Percentiles rank a stretch among this genome's conserved stretches.
Conservation (phyloP, 2,113 vertebrate genomes). For the Lepus timidus region DNA sequence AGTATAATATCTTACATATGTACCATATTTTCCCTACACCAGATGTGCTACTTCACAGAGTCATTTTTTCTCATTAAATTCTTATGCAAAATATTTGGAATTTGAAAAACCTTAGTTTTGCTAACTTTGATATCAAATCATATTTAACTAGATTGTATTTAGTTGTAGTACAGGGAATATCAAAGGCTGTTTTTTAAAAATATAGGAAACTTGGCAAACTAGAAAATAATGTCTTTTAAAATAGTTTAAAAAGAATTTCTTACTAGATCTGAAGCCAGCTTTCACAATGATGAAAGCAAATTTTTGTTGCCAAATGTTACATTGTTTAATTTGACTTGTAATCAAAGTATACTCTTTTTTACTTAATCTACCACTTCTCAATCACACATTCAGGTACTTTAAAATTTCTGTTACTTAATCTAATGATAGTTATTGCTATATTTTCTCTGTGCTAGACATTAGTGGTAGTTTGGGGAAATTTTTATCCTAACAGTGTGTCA, state of each 20-base stretch:
- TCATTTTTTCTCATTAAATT: constrained; percentile 14
- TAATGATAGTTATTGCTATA: background rate
- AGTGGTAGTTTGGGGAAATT: background rate
- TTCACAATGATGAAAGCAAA: constrained; percentile 11
- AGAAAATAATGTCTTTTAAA: constrained; percentile 40
- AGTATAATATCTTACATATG: background rate
- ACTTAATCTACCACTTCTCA: background rate
- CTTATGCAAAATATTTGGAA: constrained; percentile 10
- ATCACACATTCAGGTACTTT: background rate
- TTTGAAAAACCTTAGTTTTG: background rate
- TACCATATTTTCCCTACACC: background rate
- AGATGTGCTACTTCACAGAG: background rate
- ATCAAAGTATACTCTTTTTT: background rate
- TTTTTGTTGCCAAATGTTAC: constrained; percentile 34
- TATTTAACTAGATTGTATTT: constrained; percentile 42
- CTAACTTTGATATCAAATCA: constrained; percentile 30
- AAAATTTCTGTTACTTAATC: constrained; percentile 37
- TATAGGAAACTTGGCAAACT: background rate
- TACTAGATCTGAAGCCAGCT: background rate
- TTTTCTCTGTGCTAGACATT: constrained; percentile 37
- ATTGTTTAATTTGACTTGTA: constrained; percentile 43
- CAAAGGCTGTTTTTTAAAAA: background rate
- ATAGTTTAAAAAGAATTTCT: constrained; percentile 14
- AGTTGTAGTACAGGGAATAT: background rate
- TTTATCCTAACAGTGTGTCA: constrained; percentile 13